Conservation (phyloP, 2,888 invertebrate species). For the Calameuta pallipes region DNA sequence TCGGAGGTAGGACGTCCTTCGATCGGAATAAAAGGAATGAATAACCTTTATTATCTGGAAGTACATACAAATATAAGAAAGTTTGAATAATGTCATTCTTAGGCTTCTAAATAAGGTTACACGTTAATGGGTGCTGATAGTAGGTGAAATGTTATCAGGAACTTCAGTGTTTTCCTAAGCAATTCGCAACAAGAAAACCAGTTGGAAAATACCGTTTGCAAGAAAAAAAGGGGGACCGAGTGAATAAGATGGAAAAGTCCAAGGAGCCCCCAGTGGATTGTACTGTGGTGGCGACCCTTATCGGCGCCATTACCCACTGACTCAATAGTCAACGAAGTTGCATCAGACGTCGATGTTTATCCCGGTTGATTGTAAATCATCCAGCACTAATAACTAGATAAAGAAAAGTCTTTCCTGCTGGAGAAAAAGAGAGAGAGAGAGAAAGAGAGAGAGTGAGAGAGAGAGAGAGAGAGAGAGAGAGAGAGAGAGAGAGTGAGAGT, state of each 20-base stretch:
- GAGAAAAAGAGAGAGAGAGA: conserved; percentile 5
- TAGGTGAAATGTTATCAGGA: neutral
- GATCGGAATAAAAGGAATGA: neutral
- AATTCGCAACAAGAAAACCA: neutral
- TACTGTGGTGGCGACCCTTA: conserved; percentile 52
- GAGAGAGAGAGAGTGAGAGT: no score
- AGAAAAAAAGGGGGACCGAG: neutral
- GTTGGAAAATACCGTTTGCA: neutral
- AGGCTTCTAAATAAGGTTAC: neutral
- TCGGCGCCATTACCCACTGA: conserved; percentile 50
- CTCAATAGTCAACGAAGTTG: conserved; percentile 57
- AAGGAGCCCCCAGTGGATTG: conserved; percentile 36
- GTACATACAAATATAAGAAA: neutral
- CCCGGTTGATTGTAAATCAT: conserved; percentile 44
- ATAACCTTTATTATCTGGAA: neutral
- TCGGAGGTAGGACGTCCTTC: fast-evolving
- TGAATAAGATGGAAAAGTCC: conserved; percentile 44
- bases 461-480: no score
- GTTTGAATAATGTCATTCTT: neutral
- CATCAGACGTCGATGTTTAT: conserved; percentile 61
- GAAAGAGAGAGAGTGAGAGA: no score
- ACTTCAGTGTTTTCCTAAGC: neutral
- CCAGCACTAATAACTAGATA: conserved; percentile 37
- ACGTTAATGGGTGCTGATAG: neutral
- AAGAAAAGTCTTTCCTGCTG: conserved; percentile 49